Base-by-base conservation (phyloP, 2,888 invertebrate species). In the Leptopterna dolabrata region DNA sequence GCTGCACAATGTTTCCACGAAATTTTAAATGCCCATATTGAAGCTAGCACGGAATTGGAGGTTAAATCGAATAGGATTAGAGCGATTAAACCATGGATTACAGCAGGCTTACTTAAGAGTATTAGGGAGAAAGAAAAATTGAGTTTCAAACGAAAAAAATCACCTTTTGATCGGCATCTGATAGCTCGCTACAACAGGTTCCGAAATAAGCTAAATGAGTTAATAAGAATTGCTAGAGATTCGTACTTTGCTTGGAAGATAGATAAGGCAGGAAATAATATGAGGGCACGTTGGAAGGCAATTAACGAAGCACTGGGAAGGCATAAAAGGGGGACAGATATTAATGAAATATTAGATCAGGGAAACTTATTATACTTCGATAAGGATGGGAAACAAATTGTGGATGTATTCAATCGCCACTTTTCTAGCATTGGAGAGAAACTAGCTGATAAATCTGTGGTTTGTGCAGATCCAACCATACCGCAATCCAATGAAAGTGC, bases 401-500 rank as follows among this genome's bases (percentile, higher is more conserved):
- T 43, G 43, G 41, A 84, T 30, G 16, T 73, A 43, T 85, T 85
- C 19, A 85, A 85, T 45, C 6, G 24, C 45, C 85, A 85, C 29
- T 85, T 85, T 45, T 6, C 85, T 29, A 85, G 16, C 4, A 85
- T 73, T n/a, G 76, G 85, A 6, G 6, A n/a, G 45, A 73, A 45
- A 85, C 76, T 85, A 16, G 85, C 85, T 11, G 45, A 85, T 73
- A 71, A 85, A 73, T 41, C 71, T 9, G 43, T n/a, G 13, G 16
- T 24, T 1, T 43, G 9, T 16, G 24, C 16, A 29, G 27, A 51
- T 30, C 51, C 85, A 9, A 43, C 6, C 3, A 16, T n/a, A 41
- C 29, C 85, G 16, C n/a, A 27, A 30, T 63, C 13, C 4, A 30
- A 43, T 43, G 16, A 4, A 27, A 24, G 24, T 63, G 14, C 16